These are phyloP conservation scores for Cosmia pyralina DNA, from an alignment of 2,888 invertebrate genomes.

Conservation along the genomic window DNA sequence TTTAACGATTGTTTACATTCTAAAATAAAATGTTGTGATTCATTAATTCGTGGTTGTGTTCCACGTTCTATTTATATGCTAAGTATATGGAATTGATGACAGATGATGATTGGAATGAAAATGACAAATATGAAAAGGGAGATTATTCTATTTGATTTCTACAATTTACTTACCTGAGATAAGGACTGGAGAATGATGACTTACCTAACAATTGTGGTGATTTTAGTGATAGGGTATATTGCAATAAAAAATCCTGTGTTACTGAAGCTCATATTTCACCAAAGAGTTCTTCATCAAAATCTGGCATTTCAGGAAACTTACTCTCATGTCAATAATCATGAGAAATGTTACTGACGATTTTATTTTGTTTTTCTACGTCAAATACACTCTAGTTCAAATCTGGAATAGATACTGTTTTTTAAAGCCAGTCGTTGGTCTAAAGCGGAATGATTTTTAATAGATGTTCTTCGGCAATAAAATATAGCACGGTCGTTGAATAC, in stretches of 20 bases:
- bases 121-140: background rate
- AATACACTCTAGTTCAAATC: background rate
- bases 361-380: background rate
- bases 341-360: background rate
- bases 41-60: background rate
- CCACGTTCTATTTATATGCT: background rate
- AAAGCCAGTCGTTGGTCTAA: constrained; percentile 43
- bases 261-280: no score
- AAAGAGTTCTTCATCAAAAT: background rate
- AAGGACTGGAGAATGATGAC: background rate
- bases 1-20: constrained; percentile 26
- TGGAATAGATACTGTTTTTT: constrained; percentile 1
- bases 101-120: background rate
- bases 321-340: background rate
- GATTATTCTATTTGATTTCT: background rate
- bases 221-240: background rate
- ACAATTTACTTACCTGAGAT: background rate
- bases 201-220: background rate
- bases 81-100: background rate
- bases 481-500: constrained; percentile 56
- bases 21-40: constrained; percentile 8
- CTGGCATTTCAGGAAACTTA: background rate
- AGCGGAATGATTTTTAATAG: constrained; percentile 39
- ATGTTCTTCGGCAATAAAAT: constrained; percentile 49
- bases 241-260: background rate